Conservation (phyloP, 2,888 invertebrate species). For the Tenthredo distinguenda region DNA sequence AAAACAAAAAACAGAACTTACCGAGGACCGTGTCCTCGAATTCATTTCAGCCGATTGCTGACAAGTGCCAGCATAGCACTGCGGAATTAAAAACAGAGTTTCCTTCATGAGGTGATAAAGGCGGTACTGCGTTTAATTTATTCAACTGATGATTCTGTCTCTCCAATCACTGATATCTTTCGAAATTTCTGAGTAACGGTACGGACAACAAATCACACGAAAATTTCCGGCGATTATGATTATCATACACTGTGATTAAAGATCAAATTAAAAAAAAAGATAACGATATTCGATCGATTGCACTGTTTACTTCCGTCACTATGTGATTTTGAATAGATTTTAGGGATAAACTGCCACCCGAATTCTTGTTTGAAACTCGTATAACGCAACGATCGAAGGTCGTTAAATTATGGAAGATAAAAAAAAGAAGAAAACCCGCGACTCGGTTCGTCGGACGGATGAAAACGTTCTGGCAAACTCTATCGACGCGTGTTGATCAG, state of each 20-base stretch:
- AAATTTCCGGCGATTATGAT: no score
- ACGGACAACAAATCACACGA: background rate
- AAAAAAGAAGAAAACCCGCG: background rate
- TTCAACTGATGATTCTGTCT: background rate
- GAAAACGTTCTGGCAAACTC: constrained; percentile 40
- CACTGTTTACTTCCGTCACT: background rate
- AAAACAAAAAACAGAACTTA: background rate
- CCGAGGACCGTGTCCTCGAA: background rate
- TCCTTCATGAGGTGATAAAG: constrained; percentile 24
- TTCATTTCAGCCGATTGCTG: constrained; percentile 6
- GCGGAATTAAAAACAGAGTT: constrained; percentile 30
- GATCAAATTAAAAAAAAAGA: no score
- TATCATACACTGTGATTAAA: no score
- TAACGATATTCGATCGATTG: background rate
- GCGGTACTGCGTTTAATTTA: background rate
- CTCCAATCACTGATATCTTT: background rate
- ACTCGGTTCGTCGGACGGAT: background rate
- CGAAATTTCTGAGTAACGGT: background rate
- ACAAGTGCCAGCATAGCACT: constrained; percentile 16
- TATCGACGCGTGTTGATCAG: constrained; percentile 32
- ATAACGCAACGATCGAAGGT: background rate
- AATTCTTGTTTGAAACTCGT: background rate
- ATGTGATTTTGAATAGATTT: background rate
- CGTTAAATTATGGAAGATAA: background rate
- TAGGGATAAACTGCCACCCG: background rate